A percentile compares a stretch with the other conserved stretches of the same genome.
phyloP scores from a whole-genome alignment of 2,797 vertebrate species.

The Lithobates pipiens region DNA sequence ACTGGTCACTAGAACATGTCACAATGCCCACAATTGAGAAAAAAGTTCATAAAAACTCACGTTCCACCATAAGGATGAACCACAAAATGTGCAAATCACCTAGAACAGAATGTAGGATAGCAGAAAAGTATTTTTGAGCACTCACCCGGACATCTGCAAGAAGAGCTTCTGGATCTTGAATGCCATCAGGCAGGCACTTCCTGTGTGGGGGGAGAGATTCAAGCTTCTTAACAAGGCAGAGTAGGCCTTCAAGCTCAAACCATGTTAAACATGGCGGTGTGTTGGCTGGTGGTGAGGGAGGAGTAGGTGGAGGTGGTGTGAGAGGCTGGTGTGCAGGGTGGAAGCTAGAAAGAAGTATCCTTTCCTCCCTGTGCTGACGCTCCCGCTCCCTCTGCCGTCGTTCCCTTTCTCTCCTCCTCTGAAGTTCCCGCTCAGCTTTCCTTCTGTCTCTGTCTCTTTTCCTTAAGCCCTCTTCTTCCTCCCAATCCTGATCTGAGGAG shows the following conservation, averaged over 20 bases:
- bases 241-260: conserved; percentile 92
- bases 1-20: no score
- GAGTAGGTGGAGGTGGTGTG: conserved; percentile 64
- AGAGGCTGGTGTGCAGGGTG: conserved; percentile 62
- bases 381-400: conserved; percentile 67
- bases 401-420: conserved; percentile 64
- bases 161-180: conserved; percentile 86
- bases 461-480: conserved; percentile 63
- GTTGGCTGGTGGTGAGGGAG: conserved; percentile 25
- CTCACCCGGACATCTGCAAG: conserved; percentile 89
- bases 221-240: conserved; percentile 91
- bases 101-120: neutral
- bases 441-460: conserved; percentile 69
- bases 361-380: conserved; percentile 50
- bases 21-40: no score
- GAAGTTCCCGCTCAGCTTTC: conserved; percentile 35
- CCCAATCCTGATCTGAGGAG: conserved; percentile 75
- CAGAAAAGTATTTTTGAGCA: neutral
- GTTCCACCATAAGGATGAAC: no score
- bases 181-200: conserved; percentile 93
- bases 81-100: no score
- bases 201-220: conserved; percentile 91
- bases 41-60: no score
- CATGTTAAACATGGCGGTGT: conserved; percentile 78
- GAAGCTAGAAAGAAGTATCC: conserved; percentile 23